Evolutionary conservation across 2,113 vertebrate species (phyloP).

Genomic region (Oryzias woworae): DNA sequence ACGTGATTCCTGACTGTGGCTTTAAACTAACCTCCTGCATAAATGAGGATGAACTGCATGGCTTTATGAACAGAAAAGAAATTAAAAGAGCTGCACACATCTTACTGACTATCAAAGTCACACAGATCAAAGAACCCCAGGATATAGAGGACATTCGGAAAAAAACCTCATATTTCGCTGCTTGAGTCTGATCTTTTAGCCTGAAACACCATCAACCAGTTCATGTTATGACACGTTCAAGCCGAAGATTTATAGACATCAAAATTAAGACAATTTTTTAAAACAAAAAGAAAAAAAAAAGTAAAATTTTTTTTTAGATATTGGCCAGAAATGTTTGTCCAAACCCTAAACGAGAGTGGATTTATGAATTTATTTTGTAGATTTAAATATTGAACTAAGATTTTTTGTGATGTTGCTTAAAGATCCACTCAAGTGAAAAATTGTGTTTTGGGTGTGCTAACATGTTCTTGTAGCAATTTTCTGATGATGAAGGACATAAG

Average conservation of each 20-base stretch:
- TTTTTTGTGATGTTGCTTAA: no score
- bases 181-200: slow-evolving; percentile 27
- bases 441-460: no score
- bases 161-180: slow-evolving; percentile 13
- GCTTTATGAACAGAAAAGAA: background rate
- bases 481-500: no score
- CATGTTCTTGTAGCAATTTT: no score
- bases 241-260: background rate
- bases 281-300: slow-evolving; percentile 26
- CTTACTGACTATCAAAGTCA: slow-evolving; percentile 2
- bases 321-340: no score
- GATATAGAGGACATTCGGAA: slow-evolving; percentile 15
- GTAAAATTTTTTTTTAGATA: slow-evolving; percentile 4
- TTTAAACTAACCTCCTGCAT: slow-evolving; percentile 5
- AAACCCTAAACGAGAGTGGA: no score
- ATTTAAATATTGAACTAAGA: no score
- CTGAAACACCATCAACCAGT: slow-evolving; percentile 23
- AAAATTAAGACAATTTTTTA: slow-evolving; percentile 19
- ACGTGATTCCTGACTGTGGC: background rate
- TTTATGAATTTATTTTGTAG: no score
- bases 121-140: slow-evolving; percentile 14
- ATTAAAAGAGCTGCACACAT: background rate
- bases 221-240: slow-evolving; percentile 2
- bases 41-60: background rate
- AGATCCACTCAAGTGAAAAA: no score